Conservation (phyloP, 1,140 invertebrate species). For the Drosophila nebulosa region DNA sequence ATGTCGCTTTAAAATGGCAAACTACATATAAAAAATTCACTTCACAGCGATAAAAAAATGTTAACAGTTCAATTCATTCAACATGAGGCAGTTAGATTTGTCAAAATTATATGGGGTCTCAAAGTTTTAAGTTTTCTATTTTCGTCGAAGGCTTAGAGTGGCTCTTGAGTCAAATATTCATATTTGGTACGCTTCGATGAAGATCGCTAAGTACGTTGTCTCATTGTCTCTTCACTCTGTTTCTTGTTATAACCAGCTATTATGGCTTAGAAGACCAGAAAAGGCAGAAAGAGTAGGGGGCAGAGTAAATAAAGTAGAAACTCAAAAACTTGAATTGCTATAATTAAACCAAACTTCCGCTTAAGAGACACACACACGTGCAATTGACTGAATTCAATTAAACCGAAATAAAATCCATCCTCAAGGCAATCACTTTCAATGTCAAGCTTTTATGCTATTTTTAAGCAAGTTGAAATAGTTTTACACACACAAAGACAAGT, state of each 20-base stretch:
- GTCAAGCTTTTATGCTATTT: constrained; percentile 28
- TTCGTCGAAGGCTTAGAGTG: background rate
- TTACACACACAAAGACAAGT: background rate
- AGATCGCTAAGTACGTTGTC: background rate
- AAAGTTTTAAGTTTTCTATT: background rate
- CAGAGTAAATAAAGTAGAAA: background rate
- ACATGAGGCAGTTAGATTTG: background rate
- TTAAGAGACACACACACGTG: constrained; percentile 34
- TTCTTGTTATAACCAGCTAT: constrained; percentile 18
- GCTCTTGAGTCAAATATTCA: background rate
- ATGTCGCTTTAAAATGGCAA: too few species aligned
- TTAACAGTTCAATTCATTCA: background rate
- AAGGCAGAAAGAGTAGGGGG: background rate
- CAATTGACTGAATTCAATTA: constrained; percentile 56
- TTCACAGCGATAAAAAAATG: too few species aligned
- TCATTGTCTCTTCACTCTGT: background rate
- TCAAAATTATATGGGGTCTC: background rate
- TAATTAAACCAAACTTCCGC: constrained; percentile 42
- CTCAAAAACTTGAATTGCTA: background rate
- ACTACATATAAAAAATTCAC: too few species aligned
- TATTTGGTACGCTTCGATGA: background rate
- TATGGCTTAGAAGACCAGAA: background rate
- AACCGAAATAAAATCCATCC: constrained; percentile 29
- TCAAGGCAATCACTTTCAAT: constrained; percentile 34
- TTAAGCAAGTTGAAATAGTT: constrained; percentile 24